A percentile compares a stretch with the other conserved stretches of the same genome.
These are phyloP conservation scores for Ormyrus thymus DNA, from an alignment of 2,888 invertebrate genomes.

Conservation along the genomic window DNA sequence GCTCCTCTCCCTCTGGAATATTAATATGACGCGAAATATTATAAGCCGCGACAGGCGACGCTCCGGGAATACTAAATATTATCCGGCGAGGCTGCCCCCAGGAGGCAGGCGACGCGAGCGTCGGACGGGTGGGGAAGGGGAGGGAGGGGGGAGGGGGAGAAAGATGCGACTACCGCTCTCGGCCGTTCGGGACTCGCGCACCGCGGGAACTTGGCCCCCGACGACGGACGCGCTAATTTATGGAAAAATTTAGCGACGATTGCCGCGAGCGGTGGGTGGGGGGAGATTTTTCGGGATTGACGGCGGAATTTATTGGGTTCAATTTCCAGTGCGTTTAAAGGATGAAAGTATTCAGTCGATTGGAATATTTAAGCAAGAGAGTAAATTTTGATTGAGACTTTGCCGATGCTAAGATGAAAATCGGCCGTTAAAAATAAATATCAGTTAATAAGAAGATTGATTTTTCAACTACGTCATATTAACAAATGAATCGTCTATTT, in stretches of 20 bases:
- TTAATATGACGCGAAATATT: constrained; percentile 75
- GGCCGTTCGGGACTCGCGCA: constrained; percentile 14
- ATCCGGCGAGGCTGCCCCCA: constrained; percentile 62
- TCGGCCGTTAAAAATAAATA: no score
- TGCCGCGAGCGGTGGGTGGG: no score
- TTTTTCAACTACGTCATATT: no score
- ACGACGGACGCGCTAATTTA: constrained; percentile 46
- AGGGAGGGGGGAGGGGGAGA: not conserved
- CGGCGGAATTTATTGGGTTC: no score
- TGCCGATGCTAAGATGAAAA: no score
- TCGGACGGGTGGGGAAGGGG: not conserved
- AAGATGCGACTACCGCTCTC: constrained; percentile 1
- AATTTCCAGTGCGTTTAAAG: no score
- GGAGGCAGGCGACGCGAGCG: constrained; percentile 10
- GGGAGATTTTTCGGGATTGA: no score
- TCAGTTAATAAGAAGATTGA: no score
- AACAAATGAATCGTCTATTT: no score
- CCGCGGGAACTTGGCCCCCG: constrained; percentile 18
- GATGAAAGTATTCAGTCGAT: no score
- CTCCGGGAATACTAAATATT: constrained; percentile 74
- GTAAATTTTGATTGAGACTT: no score
- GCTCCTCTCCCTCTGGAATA: constrained; percentile 71
- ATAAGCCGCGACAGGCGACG: constrained; percentile 74
- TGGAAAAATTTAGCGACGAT: constrained; percentile 31
- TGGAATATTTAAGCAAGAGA: no score